A percentile compares a stretch with the other conserved stretches of the same genome.
Evolutionary conservation across 1,140 invertebrate species (phyloP).

Genomic region (Pygmarrhopalites habei): DNA sequence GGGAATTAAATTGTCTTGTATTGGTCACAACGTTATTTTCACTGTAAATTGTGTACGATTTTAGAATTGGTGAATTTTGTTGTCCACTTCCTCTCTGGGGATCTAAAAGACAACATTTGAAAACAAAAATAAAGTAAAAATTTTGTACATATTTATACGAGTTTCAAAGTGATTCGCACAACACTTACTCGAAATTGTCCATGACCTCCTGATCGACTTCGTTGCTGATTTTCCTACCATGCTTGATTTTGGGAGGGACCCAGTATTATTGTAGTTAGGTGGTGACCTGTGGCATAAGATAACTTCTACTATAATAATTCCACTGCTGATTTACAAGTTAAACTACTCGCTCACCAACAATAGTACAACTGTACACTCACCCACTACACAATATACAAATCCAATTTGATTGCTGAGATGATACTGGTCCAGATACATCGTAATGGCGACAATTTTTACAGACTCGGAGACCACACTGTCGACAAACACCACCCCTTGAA

Average conservation of each 20-base stretch:
- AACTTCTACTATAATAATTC: background rate
- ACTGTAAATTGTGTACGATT: constrained; percentile 23
- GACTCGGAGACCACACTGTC: constrained; percentile 33
- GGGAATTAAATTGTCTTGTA: constrained; percentile 7
- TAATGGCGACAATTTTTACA: constrained; percentile 33
- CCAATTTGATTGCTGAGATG: constrained; percentile 18
- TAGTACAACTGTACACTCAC: background rate
- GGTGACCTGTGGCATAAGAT: background rate
- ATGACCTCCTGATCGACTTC: constrained; percentile 22
- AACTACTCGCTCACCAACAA: background rate
- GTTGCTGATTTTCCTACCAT: background rate
- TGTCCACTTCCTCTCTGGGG: constrained; percentile 15
- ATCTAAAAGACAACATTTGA: constrained; percentile 16
- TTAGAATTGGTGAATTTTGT: constrained; percentile 29
- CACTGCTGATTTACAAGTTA: background rate
- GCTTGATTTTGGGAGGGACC: background rate
- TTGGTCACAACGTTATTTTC: background rate
- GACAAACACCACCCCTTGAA: constrained; percentile 25
- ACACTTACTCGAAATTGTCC: constrained; percentile 27
- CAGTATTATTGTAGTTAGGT: background rate
- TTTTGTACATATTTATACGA: background rate
- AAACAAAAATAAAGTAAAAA: background rate
- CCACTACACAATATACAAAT: constrained; percentile 32
- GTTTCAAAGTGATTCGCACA: background rate
- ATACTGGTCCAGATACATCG: background rate